These are phyloP conservation scores for Diaprepes abbreviatus DNA, from an alignment of 2,888 invertebrate species.

Conservation along the genomic window DNA sequence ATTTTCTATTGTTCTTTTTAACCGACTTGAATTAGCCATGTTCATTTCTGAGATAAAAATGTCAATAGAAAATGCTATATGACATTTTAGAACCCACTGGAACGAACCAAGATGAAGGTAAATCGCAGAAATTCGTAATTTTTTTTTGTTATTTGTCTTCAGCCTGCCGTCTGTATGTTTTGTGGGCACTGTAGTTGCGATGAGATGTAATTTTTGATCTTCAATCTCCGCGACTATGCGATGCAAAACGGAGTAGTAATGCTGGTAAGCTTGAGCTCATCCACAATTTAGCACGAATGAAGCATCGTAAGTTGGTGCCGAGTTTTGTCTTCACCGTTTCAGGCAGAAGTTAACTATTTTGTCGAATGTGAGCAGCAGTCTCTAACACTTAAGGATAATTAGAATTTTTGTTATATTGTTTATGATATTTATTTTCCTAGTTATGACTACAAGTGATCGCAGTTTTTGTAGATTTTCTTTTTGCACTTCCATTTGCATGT, in stretches of 20 bases:
- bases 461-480: conserved; percentile 52
- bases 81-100: not conserved
- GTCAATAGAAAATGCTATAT: conserved; percentile 4
- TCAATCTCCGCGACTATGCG: conserved; percentile 38
- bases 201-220: conserved; percentile 43
- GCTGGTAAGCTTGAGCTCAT: conserved; percentile 61
- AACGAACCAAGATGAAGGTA: conserved; percentile 30
- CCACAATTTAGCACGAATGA: conserved; percentile 31
- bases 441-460: conserved; percentile 69
- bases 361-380: conserved; percentile 27
- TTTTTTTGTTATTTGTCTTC: conserved; percentile 58
- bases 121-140: conserved; percentile 49
- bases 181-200: conserved; percentile 62
- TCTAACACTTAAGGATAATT: conserved; percentile 36
- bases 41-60: not conserved
- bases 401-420: conserved; percentile 48
- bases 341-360: conserved; percentile 26
- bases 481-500: conserved; percentile 46
- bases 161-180: conserved; percentile 60
- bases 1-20: conserved; percentile 5
- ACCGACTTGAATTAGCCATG: too few relatives aligned
- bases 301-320: conserved; percentile 17
- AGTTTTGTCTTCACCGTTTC: conserved; percentile 7
- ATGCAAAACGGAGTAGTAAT: conserved; percentile 50
- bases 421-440: conserved; percentile 62